phyloP scores from a whole-genome alignment of 2,888 invertebrate genomes.

The Tipula lateralis region DNA sequence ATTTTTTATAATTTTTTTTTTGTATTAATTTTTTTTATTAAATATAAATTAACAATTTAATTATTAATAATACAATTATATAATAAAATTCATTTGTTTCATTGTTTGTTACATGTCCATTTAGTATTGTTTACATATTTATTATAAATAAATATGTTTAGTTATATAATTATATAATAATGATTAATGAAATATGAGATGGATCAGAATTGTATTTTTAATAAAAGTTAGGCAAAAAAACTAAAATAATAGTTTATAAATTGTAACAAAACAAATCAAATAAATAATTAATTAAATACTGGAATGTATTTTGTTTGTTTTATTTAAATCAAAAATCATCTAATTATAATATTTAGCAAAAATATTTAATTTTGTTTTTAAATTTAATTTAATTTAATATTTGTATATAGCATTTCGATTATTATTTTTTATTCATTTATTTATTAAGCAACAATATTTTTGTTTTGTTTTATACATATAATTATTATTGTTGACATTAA shows the following conservation, averaged over 20 bases:
- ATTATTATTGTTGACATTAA: not conserved
- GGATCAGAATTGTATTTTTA: not conserved
- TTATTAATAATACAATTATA: slow-evolving; percentile 1
- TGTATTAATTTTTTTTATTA: not conserved
- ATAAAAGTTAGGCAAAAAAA: not conserved
- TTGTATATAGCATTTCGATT: slow-evolving; percentile 14
- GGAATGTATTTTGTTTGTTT: not conserved
- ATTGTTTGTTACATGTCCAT: not conserved
- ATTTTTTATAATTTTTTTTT: not conserved
- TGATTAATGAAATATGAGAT: not conserved
- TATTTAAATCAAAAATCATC: not conserved
- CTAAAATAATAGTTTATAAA: not conserved
- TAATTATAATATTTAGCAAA: slow-evolving; percentile 2
- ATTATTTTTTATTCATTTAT: not conserved
- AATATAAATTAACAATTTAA: slow-evolving; percentile 15
- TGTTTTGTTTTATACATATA: not conserved
- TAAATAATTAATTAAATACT: not conserved
- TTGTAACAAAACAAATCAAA: not conserved
- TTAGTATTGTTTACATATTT: not conserved
- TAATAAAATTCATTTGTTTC: not conserved
- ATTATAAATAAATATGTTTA: not conserved
- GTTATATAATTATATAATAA: not conserved
- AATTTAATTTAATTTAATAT: not conserved
- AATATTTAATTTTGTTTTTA: too few relatives aligned
- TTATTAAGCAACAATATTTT: not conserved